A percentile compares a stretch with the other conserved stretches of the same genome.
Evolutionary conservation across 2,888 invertebrate species (phyloP).

Genomic region (Conomelus anceps): DNA sequence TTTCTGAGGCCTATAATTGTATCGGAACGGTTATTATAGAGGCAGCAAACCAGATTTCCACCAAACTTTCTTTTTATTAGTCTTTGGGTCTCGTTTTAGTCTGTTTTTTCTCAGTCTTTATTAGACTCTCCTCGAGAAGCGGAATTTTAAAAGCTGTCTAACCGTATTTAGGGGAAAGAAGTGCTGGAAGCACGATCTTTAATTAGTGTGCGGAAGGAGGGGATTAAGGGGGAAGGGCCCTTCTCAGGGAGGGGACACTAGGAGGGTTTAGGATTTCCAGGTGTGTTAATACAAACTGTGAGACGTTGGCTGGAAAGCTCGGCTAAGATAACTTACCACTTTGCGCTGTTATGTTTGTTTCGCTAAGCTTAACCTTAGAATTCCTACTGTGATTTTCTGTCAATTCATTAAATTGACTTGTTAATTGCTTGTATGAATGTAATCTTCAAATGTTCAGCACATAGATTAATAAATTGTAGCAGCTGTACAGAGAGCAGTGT

Average conservation of each 20-base stretch:
- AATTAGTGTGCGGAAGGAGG: neutral
- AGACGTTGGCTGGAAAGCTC: neutral
- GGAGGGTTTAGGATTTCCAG: neutral
- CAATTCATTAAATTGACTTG: too few species aligned
- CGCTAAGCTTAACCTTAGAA: too few species aligned
- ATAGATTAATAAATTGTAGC: too few species aligned
- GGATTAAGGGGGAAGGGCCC: neutral
- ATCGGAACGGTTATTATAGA: neutral
- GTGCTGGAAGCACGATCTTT: neutral
- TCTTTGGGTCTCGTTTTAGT: too few species aligned
- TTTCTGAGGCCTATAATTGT: neutral
- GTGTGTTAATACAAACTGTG: neutral
- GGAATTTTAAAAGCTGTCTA: neutral
- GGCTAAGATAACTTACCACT: too few species aligned
- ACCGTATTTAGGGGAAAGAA: neutral
- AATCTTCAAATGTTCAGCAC: too few species aligned
- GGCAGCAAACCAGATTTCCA: neutral
- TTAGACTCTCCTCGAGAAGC: too few species aligned
- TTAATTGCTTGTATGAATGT: too few species aligned
- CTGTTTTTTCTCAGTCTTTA: too few species aligned
- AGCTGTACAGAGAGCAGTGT: too few species aligned
- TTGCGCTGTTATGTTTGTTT: too few species aligned
- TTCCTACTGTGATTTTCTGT: too few species aligned
- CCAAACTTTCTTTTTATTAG: neutral
- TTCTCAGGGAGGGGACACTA: neutral